A percentile compares a stretch with the other conserved stretches of the same genome.
Evolutionary conservation across 2,888 invertebrate genomes (phyloP).

Genomic region (Tolmerus cingulatus): DNA sequence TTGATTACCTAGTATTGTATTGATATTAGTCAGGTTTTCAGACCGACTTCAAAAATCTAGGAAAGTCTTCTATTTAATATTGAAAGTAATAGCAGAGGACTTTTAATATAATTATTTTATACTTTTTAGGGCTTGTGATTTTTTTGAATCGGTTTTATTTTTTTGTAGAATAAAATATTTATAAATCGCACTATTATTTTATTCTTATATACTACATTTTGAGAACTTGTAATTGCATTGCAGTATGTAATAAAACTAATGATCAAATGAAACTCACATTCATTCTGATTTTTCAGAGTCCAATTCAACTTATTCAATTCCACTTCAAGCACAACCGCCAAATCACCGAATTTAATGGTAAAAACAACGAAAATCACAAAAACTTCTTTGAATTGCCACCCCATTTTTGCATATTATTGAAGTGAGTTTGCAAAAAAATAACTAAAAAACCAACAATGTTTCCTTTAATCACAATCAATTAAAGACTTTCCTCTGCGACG

Average conservation of each 20-base stretch:
- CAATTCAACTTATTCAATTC: slow-evolving; percentile 54
- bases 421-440: not conserved
- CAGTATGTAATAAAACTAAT: not conserved
- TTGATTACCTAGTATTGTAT: no score
- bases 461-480: not conserved
- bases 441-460: not conserved
- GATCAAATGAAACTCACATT: slow-evolving; percentile 53
- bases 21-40: no score
- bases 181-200: no score
- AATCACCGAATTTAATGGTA: not conserved
- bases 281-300: slow-evolving; percentile 55
- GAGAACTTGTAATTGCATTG: no score
- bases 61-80: no score
- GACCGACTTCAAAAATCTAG: no score
- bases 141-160: no score
- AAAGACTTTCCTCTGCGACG: not conserved
- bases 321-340: slow-evolving; percentile 51
- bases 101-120: no score
- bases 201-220: no score
- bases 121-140: no score
- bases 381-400: not conserved
- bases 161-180: no score
- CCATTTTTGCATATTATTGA: not conserved
- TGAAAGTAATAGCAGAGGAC: no score
- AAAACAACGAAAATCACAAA: not conserved